Evolutionary conservation across 2,888 invertebrate species (phyloP).

Genomic region (Pyralis farinalis): DNA sequence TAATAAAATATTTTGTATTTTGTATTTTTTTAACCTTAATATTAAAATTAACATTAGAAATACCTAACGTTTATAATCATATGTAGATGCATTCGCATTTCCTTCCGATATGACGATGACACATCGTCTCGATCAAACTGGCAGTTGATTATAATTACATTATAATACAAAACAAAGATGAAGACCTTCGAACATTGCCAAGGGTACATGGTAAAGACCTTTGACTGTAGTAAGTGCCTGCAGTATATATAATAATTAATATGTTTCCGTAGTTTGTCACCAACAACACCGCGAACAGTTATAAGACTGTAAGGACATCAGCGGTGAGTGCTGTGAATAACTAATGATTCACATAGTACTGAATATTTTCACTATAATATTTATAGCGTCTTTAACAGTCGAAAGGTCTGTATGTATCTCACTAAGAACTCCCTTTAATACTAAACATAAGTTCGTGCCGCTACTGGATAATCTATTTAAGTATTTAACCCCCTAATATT

Average conservation of each 20-base stretch:
- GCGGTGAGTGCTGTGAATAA: not conserved
- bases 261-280: constrained; percentile 37
- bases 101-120: constrained; percentile 29
- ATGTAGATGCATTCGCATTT: constrained; percentile 13
- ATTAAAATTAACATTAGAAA: too few species aligned
- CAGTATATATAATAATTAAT: constrained; percentile 39
- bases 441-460: too few species aligned
- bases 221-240: constrained; percentile 16
- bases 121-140: constrained; percentile 31
- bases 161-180: constrained; percentile 35
- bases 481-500: too few species aligned
- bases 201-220: constrained; percentile 29
- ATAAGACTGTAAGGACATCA: constrained; percentile 1
- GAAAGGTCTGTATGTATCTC: too few species aligned
- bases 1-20: too few species aligned
- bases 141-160: constrained; percentile 32
- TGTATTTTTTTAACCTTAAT: too few species aligned
- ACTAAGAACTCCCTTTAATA: too few species aligned
- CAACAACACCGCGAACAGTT: constrained; percentile 10
- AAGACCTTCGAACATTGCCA: constrained; percentile 36
- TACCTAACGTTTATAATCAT: not conserved
- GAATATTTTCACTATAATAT: too few species aligned
- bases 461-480: too few species aligned
- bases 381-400: too few species aligned
- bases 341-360: not conserved